Conservation (phyloP, 2,888 invertebrate species). For the Microctonus hyperodae region DNA sequence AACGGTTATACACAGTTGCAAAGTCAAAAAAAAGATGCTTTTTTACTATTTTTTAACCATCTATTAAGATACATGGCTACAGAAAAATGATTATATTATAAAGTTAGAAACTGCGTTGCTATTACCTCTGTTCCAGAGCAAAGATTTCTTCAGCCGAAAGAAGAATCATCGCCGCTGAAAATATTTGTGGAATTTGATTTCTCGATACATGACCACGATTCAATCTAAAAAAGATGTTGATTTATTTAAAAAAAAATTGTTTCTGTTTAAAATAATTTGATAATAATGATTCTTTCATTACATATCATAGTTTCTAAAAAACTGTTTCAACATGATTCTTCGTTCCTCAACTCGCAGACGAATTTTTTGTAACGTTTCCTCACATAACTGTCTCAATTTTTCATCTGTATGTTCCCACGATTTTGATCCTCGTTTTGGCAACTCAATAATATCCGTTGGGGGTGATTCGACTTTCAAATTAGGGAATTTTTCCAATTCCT, state of each 20-base stretch:
- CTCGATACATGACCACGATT: slow-evolving; percentile 78
- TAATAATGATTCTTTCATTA: slow-evolving; percentile 49
- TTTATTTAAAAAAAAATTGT: neutral
- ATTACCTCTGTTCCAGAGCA: slow-evolving; percentile 68
- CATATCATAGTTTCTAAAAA: slow-evolving; percentile 77
- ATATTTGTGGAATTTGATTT: slow-evolving; percentile 74
- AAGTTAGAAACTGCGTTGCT: no score
- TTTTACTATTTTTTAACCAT: neutral
- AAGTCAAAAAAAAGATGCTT: no score
- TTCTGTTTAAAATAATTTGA: neutral
- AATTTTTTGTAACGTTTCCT: slow-evolving; percentile 71
- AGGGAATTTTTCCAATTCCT: slow-evolving; percentile 75
- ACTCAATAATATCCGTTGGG: slow-evolving; percentile 64
- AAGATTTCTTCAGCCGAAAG: slow-evolving; percentile 72
- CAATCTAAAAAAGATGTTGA: slow-evolving; percentile 62
- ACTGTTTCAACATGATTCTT: slow-evolving; percentile 71
- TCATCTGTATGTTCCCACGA: slow-evolving; percentile 63
- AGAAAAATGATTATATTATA: neutral
- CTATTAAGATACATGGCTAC: no score
- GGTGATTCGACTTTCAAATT: slow-evolving; percentile 67
- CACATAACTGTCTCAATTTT: slow-evolving; percentile 56
- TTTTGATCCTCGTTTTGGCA: slow-evolving; percentile 64
- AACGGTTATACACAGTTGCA: no score
- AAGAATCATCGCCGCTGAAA: slow-evolving; percentile 73
- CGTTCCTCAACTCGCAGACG: slow-evolving; percentile 70